Conservation (phyloP, 2,888 invertebrate species). For the Nebria brevicollis region DNA sequence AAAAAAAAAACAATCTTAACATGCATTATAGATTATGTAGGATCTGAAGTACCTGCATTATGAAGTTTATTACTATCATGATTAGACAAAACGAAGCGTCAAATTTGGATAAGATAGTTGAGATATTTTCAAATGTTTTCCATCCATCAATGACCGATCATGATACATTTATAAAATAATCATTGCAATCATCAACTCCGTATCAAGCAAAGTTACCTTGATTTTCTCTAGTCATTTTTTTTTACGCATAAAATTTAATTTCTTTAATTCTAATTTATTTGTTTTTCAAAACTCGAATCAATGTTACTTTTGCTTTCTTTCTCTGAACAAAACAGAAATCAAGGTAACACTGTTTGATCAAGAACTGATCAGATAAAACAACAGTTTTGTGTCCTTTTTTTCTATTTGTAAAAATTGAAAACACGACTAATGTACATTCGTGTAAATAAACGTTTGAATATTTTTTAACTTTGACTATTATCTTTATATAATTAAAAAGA, state of each 20-base stretch:
- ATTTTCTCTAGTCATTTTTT: slow-evolving; percentile 44
- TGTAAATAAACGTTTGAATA: slow-evolving; percentile 46
- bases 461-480: slow-evolving; percentile 44
- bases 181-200: slow-evolving; percentile 19
- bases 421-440: slow-evolving; percentile 39
- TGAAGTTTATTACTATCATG: slow-evolving; percentile 47
- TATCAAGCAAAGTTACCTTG: slow-evolving; percentile 43
- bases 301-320: background rate
- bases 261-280: slow-evolving; percentile 17
- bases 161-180: slow-evolving; percentile 35
- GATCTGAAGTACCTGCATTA: slow-evolving; percentile 48
- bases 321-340: slow-evolving; percentile 35
- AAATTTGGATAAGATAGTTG: slow-evolving; percentile 18
- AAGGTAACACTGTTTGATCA: slow-evolving; percentile 45
- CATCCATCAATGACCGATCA: slow-evolving; percentile 36
- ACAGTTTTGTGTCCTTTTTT: slow-evolving; percentile 38
- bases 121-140: slow-evolving; percentile 36
- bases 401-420: slow-evolving; percentile 20
- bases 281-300: background rate
- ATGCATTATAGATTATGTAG: slow-evolving; percentile 47
- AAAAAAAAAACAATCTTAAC: slow-evolving; percentile 17
- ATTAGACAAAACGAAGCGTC: slow-evolving; percentile 28
- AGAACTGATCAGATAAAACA: slow-evolving; percentile 38
- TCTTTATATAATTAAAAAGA: slow-evolving; percentile 18
- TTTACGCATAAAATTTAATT: slow-evolving; percentile 18